Percentiles rank a stretch among this genome's conserved stretches.
Evolutionary conservation across 2,888 invertebrate species (phyloP).

Genomic region (Rhyacophila evoluta): DNA sequence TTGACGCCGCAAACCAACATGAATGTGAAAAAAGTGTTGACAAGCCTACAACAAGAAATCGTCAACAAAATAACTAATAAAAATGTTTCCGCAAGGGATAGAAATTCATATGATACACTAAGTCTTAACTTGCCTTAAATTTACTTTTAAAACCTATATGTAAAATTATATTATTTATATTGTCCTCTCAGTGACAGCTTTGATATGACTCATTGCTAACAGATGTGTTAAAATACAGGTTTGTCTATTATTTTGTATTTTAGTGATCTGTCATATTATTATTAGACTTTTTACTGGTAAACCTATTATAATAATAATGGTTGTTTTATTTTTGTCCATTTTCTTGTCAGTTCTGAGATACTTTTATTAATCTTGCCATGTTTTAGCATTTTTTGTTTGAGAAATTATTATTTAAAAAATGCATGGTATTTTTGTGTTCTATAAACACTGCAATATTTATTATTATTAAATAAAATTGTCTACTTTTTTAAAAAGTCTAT

Average conservation of each 20-base stretch:
- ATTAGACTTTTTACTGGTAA: no score
- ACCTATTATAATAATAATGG: no score
- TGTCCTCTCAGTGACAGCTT: no score
- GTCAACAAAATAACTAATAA: slow-evolving; percentile 67
- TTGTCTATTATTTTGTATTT: no score
- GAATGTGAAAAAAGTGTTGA: slow-evolving; percentile 80
- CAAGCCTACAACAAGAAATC: slow-evolving; percentile 81
- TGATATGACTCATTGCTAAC: no score
- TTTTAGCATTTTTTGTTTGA: neutral
- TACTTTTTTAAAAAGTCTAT: neutral
- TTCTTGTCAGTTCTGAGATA: neutral
- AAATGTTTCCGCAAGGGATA: slow-evolving; percentile 58
- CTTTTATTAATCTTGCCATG: neutral
- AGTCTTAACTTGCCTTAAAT: slow-evolving; percentile 67
- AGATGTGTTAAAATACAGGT: neutral
- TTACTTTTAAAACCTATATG: slow-evolving; percentile 13
- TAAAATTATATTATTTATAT: neutral
- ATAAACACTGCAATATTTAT: neutral
- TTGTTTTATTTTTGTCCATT: neutral
- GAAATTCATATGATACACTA: slow-evolving; percentile 66
- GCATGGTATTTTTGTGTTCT: neutral
- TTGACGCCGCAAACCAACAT: slow-evolving; percentile 79
- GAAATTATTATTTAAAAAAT: neutral
- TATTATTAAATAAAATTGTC: neutral
- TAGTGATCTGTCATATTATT: no score